Evolutionary conservation across 2,797 vertebrate species (phyloP).

Genomic region (Siniperca obscura): DNA sequence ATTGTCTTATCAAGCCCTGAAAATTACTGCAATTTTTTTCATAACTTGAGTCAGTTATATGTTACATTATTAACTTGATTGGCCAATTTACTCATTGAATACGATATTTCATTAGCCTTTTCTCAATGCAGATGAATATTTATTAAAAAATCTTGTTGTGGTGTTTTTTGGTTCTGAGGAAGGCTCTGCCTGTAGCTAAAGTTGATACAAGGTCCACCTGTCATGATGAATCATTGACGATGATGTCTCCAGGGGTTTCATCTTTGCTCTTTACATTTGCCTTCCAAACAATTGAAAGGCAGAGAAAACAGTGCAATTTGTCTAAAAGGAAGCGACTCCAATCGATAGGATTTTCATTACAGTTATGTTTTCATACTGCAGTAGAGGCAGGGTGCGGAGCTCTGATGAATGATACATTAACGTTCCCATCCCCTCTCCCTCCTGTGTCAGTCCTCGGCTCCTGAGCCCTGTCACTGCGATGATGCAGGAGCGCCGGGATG

Average conservation of each 20-base stretch:
- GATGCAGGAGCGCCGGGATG: constrained; percentile 65
- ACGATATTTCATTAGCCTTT: constrained; percentile 16
- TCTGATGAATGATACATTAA: constrained; percentile 84
- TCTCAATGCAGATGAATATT: constrained; percentile 11
- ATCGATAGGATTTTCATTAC: constrained; percentile 89
- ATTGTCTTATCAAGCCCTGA: constrained; percentile 32
- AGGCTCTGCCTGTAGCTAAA: constrained; percentile 37
- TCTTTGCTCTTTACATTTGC: constrained; percentile 76
- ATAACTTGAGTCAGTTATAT: constrained; percentile 27
- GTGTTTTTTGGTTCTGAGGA: constrained; percentile 5
- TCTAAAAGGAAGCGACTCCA: constrained; percentile 82
- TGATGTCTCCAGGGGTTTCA: constrained; percentile 66
- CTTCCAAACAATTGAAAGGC: constrained; percentile 68
- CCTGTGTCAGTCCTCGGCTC: constrained; percentile 53
- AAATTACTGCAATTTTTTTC: constrained; percentile 10
- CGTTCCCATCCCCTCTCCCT: constrained; percentile 54
- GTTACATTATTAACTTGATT: constrained; percentile 27
- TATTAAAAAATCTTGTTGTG: background rate
- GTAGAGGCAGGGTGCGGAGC: constrained; percentile 68
- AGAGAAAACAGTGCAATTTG: constrained; percentile 80
- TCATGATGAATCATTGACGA: constrained; percentile 63
- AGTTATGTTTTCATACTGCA: constrained; percentile 85
- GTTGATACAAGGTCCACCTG: constrained; percentile 41
- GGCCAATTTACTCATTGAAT: constrained; percentile 33
- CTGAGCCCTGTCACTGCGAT: constrained; percentile 74